Percentiles rank a stretch among this genome's conserved stretches.
Conservation (phyloP, 2,797 vertebrate genomes). For the Microctenopoma steveboyesi region DNA sequence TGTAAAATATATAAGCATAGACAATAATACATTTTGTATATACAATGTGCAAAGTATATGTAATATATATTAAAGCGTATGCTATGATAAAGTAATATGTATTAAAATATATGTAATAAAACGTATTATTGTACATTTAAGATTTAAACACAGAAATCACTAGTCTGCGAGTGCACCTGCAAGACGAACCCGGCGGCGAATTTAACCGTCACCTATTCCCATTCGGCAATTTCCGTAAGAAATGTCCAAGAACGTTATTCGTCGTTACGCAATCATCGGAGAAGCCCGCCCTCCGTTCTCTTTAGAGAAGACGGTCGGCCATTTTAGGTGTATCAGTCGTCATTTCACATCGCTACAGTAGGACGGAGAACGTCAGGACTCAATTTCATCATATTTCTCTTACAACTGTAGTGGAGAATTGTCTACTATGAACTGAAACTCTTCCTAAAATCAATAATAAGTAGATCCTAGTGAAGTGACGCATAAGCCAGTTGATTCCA, state of each 20-base stretch:
- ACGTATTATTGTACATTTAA: too few species aligned
- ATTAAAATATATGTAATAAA: too few species aligned
- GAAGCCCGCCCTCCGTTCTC: conserved; percentile 65
- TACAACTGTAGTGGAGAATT: conserved; percentile 87
- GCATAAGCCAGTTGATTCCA: conserved; percentile 87
- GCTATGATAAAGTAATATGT: too few species aligned
- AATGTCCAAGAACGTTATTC: conserved; percentile 29
- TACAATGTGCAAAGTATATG: too few species aligned
- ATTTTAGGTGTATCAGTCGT: conserved; percentile 87
- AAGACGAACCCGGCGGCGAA: conserved; percentile 44
- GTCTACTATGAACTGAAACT: conserved; percentile 88
- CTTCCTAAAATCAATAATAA: conserved; percentile 82
- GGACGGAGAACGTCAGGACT: conserved; percentile 89
- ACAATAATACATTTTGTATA: too few species aligned
- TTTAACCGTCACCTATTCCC: fast-evolving
- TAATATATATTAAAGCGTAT: too few species aligned
- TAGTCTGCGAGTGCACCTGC: conserved; percentile 30
- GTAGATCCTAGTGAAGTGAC: conserved; percentile 89
- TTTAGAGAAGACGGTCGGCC: conserved; percentile 80
- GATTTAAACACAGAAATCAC: too few species aligned
- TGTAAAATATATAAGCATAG: too few species aligned
- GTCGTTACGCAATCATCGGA: conserved; percentile 50
- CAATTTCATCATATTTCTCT: conserved; percentile 87
- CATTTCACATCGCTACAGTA: conserved; percentile 88
- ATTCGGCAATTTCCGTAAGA: conserved; percentile 74